A percentile compares a stretch with the other conserved stretches of the same genome.
Conservation (phyloP, 2,113 vertebrate species). For the Pontoporia blainvillei region DNA sequence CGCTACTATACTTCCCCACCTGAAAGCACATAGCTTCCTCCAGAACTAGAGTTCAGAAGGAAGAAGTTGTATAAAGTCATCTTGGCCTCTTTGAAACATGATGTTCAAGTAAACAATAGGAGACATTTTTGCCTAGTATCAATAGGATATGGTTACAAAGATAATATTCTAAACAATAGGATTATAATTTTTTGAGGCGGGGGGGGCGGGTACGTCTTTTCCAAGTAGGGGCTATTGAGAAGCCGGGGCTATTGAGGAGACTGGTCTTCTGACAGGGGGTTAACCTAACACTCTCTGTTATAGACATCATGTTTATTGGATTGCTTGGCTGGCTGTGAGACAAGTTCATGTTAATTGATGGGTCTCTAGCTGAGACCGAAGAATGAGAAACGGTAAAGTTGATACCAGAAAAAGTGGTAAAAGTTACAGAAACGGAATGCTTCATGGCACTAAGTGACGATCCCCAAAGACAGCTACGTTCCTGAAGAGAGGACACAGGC, state of each 20-base stretch:
- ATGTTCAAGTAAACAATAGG: not conserved
- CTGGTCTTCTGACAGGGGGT: not conserved
- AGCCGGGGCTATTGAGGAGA: not conserved
- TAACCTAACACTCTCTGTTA: not conserved
- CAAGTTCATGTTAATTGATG: not conserved
- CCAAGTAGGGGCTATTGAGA: not conserved
- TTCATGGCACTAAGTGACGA: not conserved
- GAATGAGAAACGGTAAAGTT: slow-evolving; percentile 27
- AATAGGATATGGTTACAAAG: not conserved
- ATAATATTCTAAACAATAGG: not conserved
- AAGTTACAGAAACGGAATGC: slow-evolving; percentile 5
- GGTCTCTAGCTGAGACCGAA: not conserved
- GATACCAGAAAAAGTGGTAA: slow-evolving; percentile 36
- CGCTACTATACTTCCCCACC: not conserved
- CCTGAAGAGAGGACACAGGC: slow-evolving; percentile 3
- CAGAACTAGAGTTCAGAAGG: slow-evolving; percentile 18
- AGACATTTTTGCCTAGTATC: not conserved
- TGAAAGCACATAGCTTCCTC: slow-evolving; percentile 16
- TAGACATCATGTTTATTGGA: not conserved
- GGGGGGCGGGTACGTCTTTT: not conserved
- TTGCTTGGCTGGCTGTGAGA: slow-evolving; percentile 43
- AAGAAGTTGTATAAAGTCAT: not conserved
- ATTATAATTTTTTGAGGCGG: not conserved
- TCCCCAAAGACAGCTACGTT: not conserved
- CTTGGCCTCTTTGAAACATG: slow-evolving; percentile 18